These are phyloP conservation scores for Siniperca undulata DNA, from an alignment of 2,797 vertebrate species.

Conservation along the genomic window DNA sequence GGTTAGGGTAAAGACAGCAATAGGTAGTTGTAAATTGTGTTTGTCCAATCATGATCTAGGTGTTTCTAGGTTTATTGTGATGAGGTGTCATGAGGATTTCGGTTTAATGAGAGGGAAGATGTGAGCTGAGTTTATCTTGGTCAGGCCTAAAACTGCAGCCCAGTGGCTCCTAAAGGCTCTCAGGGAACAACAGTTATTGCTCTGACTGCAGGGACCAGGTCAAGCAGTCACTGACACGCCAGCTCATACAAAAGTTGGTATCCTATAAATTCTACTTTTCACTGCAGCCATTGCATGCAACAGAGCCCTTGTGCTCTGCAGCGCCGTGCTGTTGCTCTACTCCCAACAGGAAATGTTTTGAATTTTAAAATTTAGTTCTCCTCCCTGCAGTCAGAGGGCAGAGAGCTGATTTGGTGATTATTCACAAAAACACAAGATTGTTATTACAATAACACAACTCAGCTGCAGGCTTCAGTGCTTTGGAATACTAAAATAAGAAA, in stretches of 20 bases:
- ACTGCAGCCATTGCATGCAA: neutral
- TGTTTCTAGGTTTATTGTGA: neutral
- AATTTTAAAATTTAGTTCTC: slow-evolving; percentile 28
- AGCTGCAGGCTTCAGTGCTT: neutral
- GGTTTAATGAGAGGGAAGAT: slow-evolving; percentile 5
- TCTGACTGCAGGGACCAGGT: neutral
- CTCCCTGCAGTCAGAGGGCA: slow-evolving; percentile 26
- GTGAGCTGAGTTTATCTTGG: slow-evolving; percentile 2
- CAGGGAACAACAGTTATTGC: neutral
- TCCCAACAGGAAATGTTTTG: slow-evolving; percentile 34
- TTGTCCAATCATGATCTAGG: neutral
- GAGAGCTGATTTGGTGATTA: slow-evolving; percentile 29
- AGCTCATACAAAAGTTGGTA: neutral
- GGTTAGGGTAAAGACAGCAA: neutral
- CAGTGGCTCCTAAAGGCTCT: slow-evolving; percentile 10
- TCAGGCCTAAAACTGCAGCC: neutral
- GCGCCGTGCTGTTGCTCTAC: slow-evolving; percentile 7
- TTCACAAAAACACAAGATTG: slow-evolving; percentile 2
- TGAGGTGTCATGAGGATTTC: slow-evolving; percentile 6
- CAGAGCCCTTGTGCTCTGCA: neutral
- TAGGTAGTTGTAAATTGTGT: neutral
- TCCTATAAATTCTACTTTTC: neutral
- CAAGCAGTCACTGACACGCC: neutral
- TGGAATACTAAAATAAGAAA: slow-evolving; percentile 10
- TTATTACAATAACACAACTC: neutral